Base-by-base conservation (phyloP, 2,888 invertebrate species). In the Alcis repandata region DNA sequence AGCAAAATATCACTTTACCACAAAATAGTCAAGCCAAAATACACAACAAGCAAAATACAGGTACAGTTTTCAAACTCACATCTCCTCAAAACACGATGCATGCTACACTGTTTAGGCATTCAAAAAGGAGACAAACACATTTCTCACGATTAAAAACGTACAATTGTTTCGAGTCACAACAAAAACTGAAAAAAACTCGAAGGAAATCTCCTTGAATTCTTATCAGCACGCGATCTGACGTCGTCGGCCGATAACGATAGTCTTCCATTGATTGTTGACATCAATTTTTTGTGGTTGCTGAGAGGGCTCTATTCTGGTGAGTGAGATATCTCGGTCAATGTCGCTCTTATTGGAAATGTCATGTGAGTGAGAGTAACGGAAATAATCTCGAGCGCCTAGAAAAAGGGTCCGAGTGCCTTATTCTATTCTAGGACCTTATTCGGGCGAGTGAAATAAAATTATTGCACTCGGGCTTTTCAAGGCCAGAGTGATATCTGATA, bases 201-300 rank as follows among this genome's bases (percentile, higher is more conserved):
- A 70, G 74, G 73, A 66, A 69, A 73, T 74, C 76, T 77, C 79
- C 77, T 75, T 77, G 73, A 68, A 69, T 69, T 63, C 56, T 83
- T 87, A 87, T 87, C 87, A 79, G 66, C 66, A 72, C 72, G 74
- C 74, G 77, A 82, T 82, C 79, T 85, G 88, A 88, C 87, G 88
- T 82, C 76, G 57, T 2, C 33, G 36, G 63, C 67, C 64, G 79
- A 85, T 80, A 88, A 86, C 80, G 75, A 74, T 65, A 75, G 43
- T 27, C 27, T 27, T 73, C 68, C 68, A 67, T 76, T 73, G 72
- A 74, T 68, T 72, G 70, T 71, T 67, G 63, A 68, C 70, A 67
- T 62, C 27, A 32, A 15, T 59, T 51, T 49, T 43, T 22, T 56
- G 13, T 53, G 41, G 51, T 19, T 19, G 36, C 17, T 33, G 13